A percentile compares a stretch with the other conserved stretches of the same genome.
phyloP scores from a whole-genome alignment of 2,888 invertebrate genomes.

The Oxytorus armatus region DNA sequence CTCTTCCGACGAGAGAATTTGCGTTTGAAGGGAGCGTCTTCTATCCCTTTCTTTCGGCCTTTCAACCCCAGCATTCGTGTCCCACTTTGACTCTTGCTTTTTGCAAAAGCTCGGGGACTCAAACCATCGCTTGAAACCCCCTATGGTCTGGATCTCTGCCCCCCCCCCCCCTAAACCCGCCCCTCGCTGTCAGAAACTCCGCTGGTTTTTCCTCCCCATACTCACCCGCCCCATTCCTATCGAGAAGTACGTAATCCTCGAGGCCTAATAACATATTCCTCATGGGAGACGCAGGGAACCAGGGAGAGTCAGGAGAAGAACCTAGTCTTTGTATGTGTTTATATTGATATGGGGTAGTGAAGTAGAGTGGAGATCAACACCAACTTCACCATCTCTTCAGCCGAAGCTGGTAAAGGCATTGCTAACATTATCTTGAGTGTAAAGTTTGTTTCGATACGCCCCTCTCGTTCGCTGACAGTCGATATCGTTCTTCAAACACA shows the following conservation, averaged over 20 bases:
- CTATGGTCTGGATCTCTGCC: slow-evolving; percentile 13
- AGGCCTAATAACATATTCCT: slow-evolving; percentile 80
- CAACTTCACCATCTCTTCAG: slow-evolving; percentile 12
- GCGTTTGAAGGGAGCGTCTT: slow-evolving; percentile 57
- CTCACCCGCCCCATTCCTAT: slow-evolving; percentile 63
- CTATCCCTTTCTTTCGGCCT: slow-evolving; percentile 54
- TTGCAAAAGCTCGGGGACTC: slow-evolving; percentile 42
- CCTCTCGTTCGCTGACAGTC: not conserved
- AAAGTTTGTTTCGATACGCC: slow-evolving; percentile 1
- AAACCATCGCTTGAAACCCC: slow-evolving; percentile 20
- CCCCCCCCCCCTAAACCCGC: slow-evolving; percentile 13
- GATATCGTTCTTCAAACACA: slow-evolving; percentile 34
- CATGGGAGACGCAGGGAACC: slow-evolving; percentile 69
- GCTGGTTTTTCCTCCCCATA: slow-evolving; percentile 32
- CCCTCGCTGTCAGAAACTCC: slow-evolving; percentile 43
- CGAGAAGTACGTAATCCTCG: slow-evolving; percentile 79
- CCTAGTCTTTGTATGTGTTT: slow-evolving; percentile 16
- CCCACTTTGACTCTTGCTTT: slow-evolving; percentile 52
- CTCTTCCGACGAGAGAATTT: slow-evolving; percentile 64
- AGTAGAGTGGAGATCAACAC: slow-evolving; percentile 49
- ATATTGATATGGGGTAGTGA: slow-evolving; percentile 18
- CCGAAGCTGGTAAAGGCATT: not conserved
- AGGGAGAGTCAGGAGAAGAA: slow-evolving; percentile 60
- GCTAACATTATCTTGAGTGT: not conserved
- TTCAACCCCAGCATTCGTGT: slow-evolving; percentile 43